Conservation (phyloP, 2,888 invertebrate genomes). For the Prosopocoilus inquinatus region DNA sequence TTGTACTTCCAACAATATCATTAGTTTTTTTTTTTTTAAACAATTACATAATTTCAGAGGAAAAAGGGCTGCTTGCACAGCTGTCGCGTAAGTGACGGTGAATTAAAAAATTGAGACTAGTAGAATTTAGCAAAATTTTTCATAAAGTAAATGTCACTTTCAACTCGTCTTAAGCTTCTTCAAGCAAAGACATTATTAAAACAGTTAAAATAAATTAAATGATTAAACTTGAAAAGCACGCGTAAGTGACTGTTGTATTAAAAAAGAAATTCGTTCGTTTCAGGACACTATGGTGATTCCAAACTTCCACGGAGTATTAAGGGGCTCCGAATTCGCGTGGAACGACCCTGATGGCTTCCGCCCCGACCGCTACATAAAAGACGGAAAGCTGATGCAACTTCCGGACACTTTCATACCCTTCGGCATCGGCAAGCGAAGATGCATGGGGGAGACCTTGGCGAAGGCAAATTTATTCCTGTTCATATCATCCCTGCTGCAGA, state of each 20-base stretch:
- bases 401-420: conserved; percentile 77
- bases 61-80: no score
- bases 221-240: not conserved
- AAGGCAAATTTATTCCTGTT: conserved; percentile 78
- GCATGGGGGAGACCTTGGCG: conserved; percentile 78
- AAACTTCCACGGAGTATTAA: conserved; percentile 70
- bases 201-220: not conserved
- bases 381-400: conserved; percentile 57
- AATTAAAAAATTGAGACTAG: no score
- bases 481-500: conserved; percentile 70
- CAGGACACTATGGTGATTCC: conserved; percentile 79
- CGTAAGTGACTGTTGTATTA: not conserved
- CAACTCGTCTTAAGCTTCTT: no score
- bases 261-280: conserved; percentile 28
- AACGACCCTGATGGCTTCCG: conserved; percentile 69
- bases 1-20: no score
- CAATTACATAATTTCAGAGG: no score
- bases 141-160: no score
- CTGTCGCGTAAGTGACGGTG: no score
- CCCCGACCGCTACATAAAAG: conserved; percentile 71
- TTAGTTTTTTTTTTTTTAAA: no score
- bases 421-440: conserved; percentile 74
- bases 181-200: no score
- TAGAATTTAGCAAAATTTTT: no score
- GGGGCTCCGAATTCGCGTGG: conserved; percentile 64